A percentile compares a stretch with the other conserved stretches of the same genome.
Conservation (phyloP, 1,140 invertebrate genomes). For the Chelonus insularis region DNA sequence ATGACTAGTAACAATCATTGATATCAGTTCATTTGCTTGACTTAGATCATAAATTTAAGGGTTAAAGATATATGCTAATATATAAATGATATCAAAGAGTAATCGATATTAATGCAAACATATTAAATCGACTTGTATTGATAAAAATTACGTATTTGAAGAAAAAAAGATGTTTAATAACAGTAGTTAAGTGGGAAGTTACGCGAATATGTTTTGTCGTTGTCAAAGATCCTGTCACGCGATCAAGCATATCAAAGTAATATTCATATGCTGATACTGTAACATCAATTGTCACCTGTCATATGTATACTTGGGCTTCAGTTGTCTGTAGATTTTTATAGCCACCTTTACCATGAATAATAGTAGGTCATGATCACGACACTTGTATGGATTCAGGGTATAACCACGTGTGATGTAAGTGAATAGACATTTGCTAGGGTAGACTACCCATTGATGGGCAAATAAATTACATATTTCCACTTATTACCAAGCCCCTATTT, state of each 20-base stretch:
- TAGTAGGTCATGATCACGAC: constrained; percentile 4
- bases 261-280: constrained; percentile 10
- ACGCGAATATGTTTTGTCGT: neutral
- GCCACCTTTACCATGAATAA: constrained; percentile 6
- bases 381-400: neutral
- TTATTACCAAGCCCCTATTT: no score
- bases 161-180: no score
- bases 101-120: neutral
- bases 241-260: constrained; percentile 1
- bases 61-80: no score
- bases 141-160: neutral
- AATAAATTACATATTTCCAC: neutral
- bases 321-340: neutral
- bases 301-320: neutral
- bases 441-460: neutral
- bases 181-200: no score
- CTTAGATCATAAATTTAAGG: no score
- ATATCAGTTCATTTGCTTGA: no score
- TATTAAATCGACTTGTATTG: neutral
- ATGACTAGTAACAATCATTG: no score
- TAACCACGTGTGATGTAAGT: neutral
- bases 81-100: neutral
- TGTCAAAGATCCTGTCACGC: neutral
- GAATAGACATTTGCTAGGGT: neutral
- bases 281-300: constrained; percentile 11